phyloP scores from a whole-genome alignment of 2,888 invertebrate species.

The Andrena marginata region DNA sequence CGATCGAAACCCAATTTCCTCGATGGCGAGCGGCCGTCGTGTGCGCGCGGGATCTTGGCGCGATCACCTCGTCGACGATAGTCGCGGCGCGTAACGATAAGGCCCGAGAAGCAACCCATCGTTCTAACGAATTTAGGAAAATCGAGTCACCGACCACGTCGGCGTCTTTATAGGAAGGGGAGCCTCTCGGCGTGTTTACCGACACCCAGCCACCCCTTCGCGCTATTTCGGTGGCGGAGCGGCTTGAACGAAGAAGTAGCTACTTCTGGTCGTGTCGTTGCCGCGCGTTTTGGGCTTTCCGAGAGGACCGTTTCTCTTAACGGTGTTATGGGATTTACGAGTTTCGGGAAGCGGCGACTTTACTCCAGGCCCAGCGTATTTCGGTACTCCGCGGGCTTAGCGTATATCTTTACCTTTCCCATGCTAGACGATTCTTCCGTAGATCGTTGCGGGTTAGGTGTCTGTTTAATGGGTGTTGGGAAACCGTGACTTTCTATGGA shows the following conservation, averaged over 20 bases:
- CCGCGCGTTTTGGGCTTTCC: not conserved
- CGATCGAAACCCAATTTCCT: conserved; percentile 56
- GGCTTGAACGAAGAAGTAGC: not conserved
- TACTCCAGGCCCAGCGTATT: not conserved
- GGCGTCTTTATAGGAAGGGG: conserved; percentile 2
- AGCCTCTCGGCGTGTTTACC: not conserved
- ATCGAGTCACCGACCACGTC: not conserved
- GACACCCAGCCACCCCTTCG: not conserved
- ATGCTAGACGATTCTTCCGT: not conserved
- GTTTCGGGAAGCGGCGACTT: conserved; percentile 3
- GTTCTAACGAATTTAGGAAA: conserved; percentile 28
- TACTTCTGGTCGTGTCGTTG: not conserved
- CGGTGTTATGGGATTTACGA: conserved; percentile 31
- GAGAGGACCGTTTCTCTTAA: not conserved
- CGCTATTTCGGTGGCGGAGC: conserved; percentile 30
- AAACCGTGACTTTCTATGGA: not conserved
- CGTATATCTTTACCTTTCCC: not conserved
- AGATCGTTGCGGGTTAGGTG: not conserved
- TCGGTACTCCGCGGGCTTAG: not conserved
- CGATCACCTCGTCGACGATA: not conserved
- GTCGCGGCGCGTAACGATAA: conserved; percentile 4
- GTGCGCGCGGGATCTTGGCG: not conserved
- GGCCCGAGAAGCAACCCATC: not conserved
- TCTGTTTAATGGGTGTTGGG: not conserved
- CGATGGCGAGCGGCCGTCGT: not conserved